These are phyloP conservation scores for Ectemnius lituratus DNA, from an alignment of 2,888 invertebrate species.

Conservation along the genomic window DNA sequence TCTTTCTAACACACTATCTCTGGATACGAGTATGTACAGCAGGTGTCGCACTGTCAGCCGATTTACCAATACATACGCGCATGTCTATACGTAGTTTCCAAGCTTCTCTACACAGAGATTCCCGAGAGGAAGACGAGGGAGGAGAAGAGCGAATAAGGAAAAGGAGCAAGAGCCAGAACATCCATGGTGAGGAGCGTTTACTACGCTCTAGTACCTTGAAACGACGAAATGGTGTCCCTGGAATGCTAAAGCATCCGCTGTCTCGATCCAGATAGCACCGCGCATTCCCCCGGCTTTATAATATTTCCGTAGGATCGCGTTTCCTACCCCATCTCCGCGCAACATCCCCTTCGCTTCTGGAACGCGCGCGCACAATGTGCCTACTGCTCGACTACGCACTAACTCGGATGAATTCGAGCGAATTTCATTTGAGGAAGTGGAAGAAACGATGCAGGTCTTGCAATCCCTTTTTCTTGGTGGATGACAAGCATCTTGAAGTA, in stretches of 20 bases:
- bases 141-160: neutral
- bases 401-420: no score
- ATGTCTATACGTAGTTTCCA: neutral
- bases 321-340: neutral
- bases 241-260: conserved; percentile 22
- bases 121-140: conserved; percentile 11
- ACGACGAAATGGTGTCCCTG: conserved; percentile 21
- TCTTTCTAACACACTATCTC: neutral
- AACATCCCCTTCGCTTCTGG: neutral
- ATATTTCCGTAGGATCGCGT: conserved; percentile 6
- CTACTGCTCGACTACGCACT: no score
- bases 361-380: no score
- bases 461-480: no score
- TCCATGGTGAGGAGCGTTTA: conserved; percentile 18
- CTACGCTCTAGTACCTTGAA: conserved; percentile 14
- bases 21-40: neutral
- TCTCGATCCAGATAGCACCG: conserved; percentile 12
- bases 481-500: no score
- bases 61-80: conserved; percentile 23
- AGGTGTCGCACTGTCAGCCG: conserved; percentile 26
- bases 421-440: no score
- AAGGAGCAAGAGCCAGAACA: neutral
- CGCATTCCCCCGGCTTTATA: conserved; percentile 8
- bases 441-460: no score
- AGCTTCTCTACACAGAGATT: conserved; percentile 25